phyloP scores from a whole-genome alignment of 2,113 vertebrate species.

The Aythya baeri region DNA sequence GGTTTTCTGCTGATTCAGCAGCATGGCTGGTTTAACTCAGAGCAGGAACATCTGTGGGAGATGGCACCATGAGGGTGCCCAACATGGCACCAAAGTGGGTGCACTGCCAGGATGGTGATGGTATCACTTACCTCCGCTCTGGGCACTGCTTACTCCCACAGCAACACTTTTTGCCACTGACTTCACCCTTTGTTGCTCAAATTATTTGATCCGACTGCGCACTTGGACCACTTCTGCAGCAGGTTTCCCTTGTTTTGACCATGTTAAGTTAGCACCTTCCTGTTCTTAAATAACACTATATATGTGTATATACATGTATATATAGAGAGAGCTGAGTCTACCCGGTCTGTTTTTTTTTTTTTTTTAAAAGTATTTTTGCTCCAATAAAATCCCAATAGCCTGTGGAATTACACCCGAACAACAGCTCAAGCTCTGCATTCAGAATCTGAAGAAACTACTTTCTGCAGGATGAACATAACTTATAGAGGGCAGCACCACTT shows the following conservation, averaged over 20 bases:
- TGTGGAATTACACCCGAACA: background rate
- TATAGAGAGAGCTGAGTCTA: too few species aligned
- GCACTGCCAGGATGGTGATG: fast-evolving
- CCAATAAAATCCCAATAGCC: fast-evolving
- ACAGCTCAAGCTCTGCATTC: background rate
- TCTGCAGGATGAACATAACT: background rate
- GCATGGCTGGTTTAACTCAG: background rate
- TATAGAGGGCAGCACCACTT: background rate
- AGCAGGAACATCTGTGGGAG: background rate
- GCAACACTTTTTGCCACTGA: background rate
- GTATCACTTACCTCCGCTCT: background rate
- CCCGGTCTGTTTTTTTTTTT: too few species aligned
- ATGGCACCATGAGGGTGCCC: fast-evolving
- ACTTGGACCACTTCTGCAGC: fast-evolving
- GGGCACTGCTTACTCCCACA: background rate
- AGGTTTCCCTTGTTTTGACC: background rate
- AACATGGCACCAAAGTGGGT: fast-evolving
- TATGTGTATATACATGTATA: too few species aligned
- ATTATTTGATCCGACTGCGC: background rate
- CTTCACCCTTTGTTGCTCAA: fast-evolving
- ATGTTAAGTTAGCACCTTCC: background rate
- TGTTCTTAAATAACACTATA: background rate
- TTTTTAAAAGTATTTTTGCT: background rate
- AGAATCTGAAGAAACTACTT: fast-evolving
- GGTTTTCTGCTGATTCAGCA: background rate